Evolutionary conservation across 2,888 invertebrate species (phyloP), one percentile per base, ranked within the genome.

Genomic region (Plagiodera versicolora): DNA sequence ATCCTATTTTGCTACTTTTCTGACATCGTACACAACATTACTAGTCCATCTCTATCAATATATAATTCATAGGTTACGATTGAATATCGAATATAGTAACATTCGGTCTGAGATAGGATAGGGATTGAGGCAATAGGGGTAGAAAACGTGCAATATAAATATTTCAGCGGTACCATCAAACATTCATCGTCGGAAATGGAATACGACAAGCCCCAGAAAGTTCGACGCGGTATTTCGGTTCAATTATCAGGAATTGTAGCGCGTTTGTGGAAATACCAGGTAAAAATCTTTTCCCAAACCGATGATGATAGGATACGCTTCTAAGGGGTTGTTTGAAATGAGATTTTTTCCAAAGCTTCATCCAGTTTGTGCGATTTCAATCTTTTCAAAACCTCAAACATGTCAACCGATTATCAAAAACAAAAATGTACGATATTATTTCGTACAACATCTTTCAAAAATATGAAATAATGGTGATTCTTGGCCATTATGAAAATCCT

Each of bases 131-230:
- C 20, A 24, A 35, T 9, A 11, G 16, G 47, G 32, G 56, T 16
- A 48, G 47, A 48, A 48, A 56, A 56, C 56, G 49, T 56, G 49
- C 46, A n/a, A 9, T 28, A 48, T 56, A 56, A 56, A 56, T 56
- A 49, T 56, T 56, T 48, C 24, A 56, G 32, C 47, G 20, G n/a
- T 20, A 16, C 39, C 24, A 56, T 56, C 10, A 56, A 56, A 56
- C 24, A 56, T 56, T 56, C 49, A 56, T 20, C 39, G 39, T 9
- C 16, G 14, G 39, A 56, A 56, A 56, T 56, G 56, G 56, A 56
- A 56, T 48, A 56, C 35, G 44, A 56, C 56, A 32, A 39, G 56
- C 39, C 39, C 14, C 30, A 39, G 48, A 44, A 56, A 48, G 49
- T 47, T 47, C 39, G 28, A 47, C 32, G 20, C 32, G 20, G 47